These are phyloP conservation scores for Leuciscus idus DNA, from an alignment of 2,113 vertebrate genomes.

Conservation along the genomic window DNA sequence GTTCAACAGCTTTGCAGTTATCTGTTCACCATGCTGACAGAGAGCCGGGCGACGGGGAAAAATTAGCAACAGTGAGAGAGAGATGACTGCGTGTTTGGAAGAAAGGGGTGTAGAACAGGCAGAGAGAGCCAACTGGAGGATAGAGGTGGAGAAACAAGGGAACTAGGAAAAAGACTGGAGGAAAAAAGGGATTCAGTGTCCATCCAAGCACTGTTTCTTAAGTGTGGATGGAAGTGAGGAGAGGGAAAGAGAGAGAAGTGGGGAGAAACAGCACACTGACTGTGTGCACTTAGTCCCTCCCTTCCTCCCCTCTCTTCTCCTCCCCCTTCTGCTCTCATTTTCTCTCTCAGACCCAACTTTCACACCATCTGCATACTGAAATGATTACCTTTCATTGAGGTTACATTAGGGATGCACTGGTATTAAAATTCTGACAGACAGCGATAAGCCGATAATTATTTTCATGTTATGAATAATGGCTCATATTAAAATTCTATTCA, in stretches of 20 bases:
- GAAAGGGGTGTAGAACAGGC: conserved; percentile 4
- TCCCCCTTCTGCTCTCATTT: conserved; percentile 39
- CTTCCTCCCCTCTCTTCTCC: conserved; percentile 53
- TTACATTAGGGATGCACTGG: not conserved
- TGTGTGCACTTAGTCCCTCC: conserved; percentile 62
- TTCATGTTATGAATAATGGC: not conserved
- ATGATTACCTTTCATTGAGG: conserved; percentile 31
- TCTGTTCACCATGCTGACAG: conserved; percentile 78
- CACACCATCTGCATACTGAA: conserved; percentile 48
- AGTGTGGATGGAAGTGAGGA: conserved; percentile 44
- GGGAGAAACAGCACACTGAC: conserved; percentile 64
- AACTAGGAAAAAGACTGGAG: conserved; percentile 1
- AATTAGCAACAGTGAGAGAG: conserved; percentile 18
- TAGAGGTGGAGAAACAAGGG: not conserved
- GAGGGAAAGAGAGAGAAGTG: conserved; percentile 34
- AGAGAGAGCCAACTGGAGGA: conserved; percentile 19
- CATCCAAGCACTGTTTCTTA: conserved; percentile 49
- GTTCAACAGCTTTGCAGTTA: conserved; percentile 69
- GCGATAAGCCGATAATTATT: not conserved
- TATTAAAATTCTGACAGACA: not conserved
- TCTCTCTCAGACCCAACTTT: conserved; percentile 45
- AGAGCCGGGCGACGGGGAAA: conserved; percentile 23
- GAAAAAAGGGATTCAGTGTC: conserved; percentile 38
- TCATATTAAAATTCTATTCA: no score
- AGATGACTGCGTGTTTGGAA: conserved; percentile 10